These are phyloP conservation scores for Dinoponera quadriceps DNA, from an alignment of 1,140 invertebrate species.

Conservation along the genomic window DNA sequence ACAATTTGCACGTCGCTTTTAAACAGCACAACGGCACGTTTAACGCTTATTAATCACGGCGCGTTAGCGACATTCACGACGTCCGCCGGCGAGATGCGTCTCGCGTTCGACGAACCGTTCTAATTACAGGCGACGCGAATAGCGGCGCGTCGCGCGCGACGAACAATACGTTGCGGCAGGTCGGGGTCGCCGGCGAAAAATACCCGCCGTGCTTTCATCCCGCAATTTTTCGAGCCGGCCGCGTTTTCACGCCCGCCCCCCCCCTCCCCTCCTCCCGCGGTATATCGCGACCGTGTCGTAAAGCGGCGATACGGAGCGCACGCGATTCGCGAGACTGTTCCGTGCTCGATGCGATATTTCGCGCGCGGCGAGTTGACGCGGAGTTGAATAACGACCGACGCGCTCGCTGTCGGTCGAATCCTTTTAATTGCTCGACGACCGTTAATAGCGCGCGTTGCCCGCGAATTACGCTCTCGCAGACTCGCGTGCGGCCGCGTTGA, in stretches of 20 bases:
- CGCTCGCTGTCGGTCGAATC: slow-evolving; percentile 7
- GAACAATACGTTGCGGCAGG: slow-evolving; percentile 42
- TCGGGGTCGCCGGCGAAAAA: background rate
- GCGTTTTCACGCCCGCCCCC: too few species aligned
- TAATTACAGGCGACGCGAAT: slow-evolving; percentile 49
- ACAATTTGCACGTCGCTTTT: slow-evolving; percentile 22
- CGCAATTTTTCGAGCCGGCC: too few species aligned
- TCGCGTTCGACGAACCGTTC: slow-evolving; percentile 42
- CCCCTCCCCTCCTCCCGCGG: background rate
- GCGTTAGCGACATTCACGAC: slow-evolving; percentile 55
- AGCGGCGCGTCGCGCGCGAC: slow-evolving; percentile 35
- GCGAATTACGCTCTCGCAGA: background rate
- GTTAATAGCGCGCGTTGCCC: background rate
- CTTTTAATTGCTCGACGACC: slow-evolving; percentile 13
- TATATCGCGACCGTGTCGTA: background rate
- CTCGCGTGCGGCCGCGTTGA: background rate
- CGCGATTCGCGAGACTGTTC: slow-evolving; percentile 11
- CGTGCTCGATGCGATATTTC: slow-evolving; percentile 25
- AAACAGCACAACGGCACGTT: slow-evolving; percentile 8
- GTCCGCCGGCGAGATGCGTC: slow-evolving; percentile 37
- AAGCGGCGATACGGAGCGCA: slow-evolving; percentile 12
- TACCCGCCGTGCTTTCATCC: too few species aligned
- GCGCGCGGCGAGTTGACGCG: too few species aligned
- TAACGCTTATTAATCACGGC: too few species aligned
- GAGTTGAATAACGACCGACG: slow-evolving; percentile 25